phyloP scores from a whole-genome alignment of 2,113 vertebrate genomes.

The Cyanoliseus patagonus region DNA sequence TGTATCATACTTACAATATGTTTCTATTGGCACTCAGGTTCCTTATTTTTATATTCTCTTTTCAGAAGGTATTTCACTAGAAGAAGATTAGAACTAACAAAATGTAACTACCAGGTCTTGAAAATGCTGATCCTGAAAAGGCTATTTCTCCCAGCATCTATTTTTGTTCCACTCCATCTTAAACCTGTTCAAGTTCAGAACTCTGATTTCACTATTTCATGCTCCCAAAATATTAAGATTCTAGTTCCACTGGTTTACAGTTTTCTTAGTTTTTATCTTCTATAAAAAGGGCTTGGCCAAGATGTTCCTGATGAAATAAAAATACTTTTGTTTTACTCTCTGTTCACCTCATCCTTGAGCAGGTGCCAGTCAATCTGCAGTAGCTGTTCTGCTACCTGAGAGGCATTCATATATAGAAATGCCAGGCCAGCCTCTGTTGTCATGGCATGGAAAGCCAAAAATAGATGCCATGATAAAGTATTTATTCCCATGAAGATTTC shows the following conservation, averaged over 20 bases:
- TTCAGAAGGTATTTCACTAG: background rate
- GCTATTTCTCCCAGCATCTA: background rate
- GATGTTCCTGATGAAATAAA: conserved; percentile 27
- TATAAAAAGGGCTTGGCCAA: background rate
- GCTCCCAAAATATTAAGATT: background rate
- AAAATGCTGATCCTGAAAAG: background rate
- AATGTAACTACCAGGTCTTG: background rate
- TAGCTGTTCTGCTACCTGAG: conserved; percentile 46
- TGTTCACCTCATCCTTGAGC: conserved; percentile 9
- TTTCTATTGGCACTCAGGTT: background rate
- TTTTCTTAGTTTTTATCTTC: background rate
- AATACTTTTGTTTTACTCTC: conserved; percentile 34
- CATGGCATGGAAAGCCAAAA: background rate
- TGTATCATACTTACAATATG: background rate
- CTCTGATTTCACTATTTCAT: background rate
- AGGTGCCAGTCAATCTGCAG: conserved; percentile 46
- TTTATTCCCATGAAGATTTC: background rate
- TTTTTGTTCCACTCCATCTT: background rate
- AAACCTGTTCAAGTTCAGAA: background rate
- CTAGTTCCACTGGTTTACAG: background rate
- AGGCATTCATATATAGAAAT: conserved; percentile 14
- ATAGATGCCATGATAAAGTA: conserved; percentile 22
- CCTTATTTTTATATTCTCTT: background rate
- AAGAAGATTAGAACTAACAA: background rate
- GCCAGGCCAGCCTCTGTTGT: conserved; percentile 12